These are phyloP conservation scores for Rhabdophis nuchalis DNA, from an alignment of 2,797 vertebrate species.

Conservation along the genomic window DNA sequence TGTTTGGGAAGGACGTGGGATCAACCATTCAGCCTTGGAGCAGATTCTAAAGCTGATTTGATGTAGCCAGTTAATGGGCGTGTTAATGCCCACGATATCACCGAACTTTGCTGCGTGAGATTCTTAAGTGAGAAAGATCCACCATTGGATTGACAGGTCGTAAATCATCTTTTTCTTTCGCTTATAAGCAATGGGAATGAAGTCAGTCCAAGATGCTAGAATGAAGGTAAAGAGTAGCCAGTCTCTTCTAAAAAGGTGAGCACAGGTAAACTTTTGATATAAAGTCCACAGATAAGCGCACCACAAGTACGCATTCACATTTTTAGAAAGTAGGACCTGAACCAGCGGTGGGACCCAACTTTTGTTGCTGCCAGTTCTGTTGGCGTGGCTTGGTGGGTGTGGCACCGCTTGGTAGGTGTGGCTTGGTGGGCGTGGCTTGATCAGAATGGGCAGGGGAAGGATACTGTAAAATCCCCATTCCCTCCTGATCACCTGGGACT, in stretches of 20 bases:
- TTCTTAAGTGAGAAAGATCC: not conserved
- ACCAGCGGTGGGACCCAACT: not conserved
- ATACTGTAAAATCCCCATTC: no score
- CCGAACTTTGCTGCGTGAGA: not conserved
- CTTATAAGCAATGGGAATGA: not conserved
- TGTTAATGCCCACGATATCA: not conserved
- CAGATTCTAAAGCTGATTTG: not conserved
- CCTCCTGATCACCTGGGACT: no score
- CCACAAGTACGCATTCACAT: not conserved
- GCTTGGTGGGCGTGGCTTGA: no score
- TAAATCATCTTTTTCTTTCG: not conserved
- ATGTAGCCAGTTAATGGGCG: not conserved
- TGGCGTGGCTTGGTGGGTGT: no score
- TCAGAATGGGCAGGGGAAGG: no score
- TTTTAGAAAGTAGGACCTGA: not conserved
- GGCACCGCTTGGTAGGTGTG: no score
- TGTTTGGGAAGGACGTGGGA: not conserved
- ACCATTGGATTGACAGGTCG: not conserved
- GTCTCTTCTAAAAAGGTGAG: not conserved
- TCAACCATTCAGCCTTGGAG: not conserved
- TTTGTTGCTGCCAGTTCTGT: no score
- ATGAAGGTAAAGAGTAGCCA: not conserved
- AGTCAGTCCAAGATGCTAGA: not conserved
- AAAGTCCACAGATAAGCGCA: not conserved
- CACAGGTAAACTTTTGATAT: not conserved